Base-by-base conservation (phyloP, 2,888 invertebrate genomes). In the Andrena flavipes region DNA sequence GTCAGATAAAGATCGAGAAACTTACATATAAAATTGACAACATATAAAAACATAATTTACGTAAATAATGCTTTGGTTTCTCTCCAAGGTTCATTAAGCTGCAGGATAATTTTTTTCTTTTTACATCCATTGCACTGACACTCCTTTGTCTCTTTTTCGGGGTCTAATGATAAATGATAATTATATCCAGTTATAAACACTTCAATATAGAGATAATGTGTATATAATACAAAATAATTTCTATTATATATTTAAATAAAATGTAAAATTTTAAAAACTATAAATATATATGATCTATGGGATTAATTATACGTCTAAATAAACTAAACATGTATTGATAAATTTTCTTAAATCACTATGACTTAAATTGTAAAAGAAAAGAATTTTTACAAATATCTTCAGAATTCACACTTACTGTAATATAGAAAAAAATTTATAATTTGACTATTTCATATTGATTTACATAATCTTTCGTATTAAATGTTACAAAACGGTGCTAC, bases 111-210 rank as follows among this genome's bases (percentile, higher is more conserved):
- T 91, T 97, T 96, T 95, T 99, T 99, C 91, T 96, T 96, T 89
- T 96, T 94, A 95, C 99, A 99, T 88, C 96, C 96, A 91, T 97
- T 96, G 95, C 99, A 99, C 90, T 97, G 97, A 94, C 99, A 99
- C 94, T 96, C 96, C 93, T 96, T 97, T 90, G 96, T 96, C 89
- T 96, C 94, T 94, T 96, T 96, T 82, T 96, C 95, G 67, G 97
- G 96, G 96, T 98, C 98, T 97, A 94, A 74, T 33, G 51, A 94
- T 93, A 73, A 74, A 72, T 23, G 74, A 51, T 49, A 65, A 73
- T 59, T 13, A 7, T 8, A 30, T 29, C 1, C 20, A 30, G 10
- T 49, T 48, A 20, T 23, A 54, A 29, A 10, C 10, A 20, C n/a
- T 63, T 42, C 16, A 23, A 1, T 48, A 1, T 35, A 26, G 8